Evolutionary conservation across 2,888 invertebrate genomes (phyloP).

Genomic region (Nebria brevicollis): DNA sequence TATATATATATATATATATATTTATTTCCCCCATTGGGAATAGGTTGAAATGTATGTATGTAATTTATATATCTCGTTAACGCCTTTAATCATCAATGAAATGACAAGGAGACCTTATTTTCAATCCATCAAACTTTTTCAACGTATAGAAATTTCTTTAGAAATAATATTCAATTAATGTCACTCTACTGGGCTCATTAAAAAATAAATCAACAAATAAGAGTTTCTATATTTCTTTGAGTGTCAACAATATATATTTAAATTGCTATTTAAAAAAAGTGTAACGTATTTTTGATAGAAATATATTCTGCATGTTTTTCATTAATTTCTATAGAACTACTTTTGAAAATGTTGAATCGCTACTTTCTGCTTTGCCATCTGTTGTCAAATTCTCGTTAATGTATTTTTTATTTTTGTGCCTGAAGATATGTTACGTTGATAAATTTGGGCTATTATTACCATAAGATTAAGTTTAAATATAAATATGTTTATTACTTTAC

Average conservation of each 20-base stretch:
- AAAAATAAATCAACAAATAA: not conserved
- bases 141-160: too few relatives aligned
- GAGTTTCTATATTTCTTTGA: not conserved
- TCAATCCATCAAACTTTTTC: too few relatives aligned
- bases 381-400: not conserved
- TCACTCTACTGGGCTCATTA: too few relatives aligned
- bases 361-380: slow-evolving; percentile 1
- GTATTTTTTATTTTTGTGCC: not conserved
- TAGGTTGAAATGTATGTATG: too few relatives aligned
- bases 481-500: too few relatives aligned
- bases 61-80: too few relatives aligned
- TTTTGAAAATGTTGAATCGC: not conserved
- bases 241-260: not conserved
- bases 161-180: too few relatives aligned
- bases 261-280: not conserved
- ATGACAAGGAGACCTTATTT: too few relatives aligned
- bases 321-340: not conserved
- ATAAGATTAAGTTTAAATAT: too few relatives aligned
- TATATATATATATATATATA: not conserved
- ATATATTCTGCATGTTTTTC: not conserved
- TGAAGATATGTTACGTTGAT: not conserved
- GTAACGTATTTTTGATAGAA: not conserved
- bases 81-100: too few relatives aligned
- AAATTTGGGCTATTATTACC: not conserved
- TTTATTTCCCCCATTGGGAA: not conserved